Conservation (phyloP, 2,113 vertebrate species). For the Triplophysa siluroides region DNA sequence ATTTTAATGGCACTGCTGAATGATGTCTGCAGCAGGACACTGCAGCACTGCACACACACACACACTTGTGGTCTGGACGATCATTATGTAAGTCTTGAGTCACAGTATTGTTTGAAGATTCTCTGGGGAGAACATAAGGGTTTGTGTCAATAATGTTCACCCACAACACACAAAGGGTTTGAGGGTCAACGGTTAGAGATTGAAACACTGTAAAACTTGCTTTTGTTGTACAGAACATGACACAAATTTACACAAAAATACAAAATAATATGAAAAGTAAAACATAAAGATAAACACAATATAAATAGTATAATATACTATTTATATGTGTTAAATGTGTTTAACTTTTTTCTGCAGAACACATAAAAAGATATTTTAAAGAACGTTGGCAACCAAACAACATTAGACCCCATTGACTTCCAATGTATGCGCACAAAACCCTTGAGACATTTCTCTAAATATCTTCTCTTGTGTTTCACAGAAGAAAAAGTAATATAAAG, state of each 20-base stretch:
- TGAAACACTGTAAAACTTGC: not conserved
- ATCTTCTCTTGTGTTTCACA: too few relatives aligned
- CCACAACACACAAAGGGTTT: constrained; percentile 23
- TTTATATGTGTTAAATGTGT: too few relatives aligned
- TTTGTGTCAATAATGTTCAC: constrained; percentile 26
- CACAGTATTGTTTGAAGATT: constrained; percentile 20
- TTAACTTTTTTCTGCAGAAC: too few relatives aligned
- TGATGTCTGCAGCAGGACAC: constrained; percentile 26
- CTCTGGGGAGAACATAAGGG: constrained; percentile 2
- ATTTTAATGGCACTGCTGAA: constrained; percentile 13
- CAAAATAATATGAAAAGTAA: not conserved
- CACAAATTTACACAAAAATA: not conserved
- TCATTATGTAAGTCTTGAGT: constrained; percentile 30
- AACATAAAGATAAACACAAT: not conserved
- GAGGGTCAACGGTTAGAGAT: constrained; percentile 7
- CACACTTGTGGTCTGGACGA: constrained; percentile 20
- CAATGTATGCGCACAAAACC: too few relatives aligned
- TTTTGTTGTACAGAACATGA: not conserved
- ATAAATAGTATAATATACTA: too few relatives aligned
- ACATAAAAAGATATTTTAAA: too few relatives aligned
- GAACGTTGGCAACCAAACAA: too few relatives aligned
- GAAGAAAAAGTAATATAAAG: too few relatives aligned
- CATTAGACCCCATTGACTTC: too few relatives aligned
- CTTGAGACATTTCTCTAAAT: too few relatives aligned
- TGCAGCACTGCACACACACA: constrained; percentile 5